Base-by-base conservation (phyloP, 2,888 invertebrate genomes). In the Clistopyga incitator region DNA sequence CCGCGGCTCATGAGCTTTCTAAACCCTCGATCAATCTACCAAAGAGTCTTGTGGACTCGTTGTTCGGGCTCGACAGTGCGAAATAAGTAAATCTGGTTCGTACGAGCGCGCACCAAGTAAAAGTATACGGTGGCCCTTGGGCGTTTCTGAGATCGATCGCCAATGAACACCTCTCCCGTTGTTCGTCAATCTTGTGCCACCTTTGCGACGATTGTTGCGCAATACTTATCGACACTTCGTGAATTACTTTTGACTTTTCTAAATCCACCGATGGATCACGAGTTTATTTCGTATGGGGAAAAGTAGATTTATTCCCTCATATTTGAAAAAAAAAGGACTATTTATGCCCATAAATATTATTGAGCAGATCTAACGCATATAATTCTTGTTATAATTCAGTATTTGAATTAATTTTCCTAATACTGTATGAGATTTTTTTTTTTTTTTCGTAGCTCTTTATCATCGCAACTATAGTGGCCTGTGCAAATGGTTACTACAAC, bases 401-500 rank as follows among this genome's bases (percentile, higher is more conserved):
- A 0, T 50, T 3, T 2, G 3, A 18, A n/a, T n/a, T 3, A 3
- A 56, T 23, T 56, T 23, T 23, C 23, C 20, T 13, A 59, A 15
- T 59, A 61, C n/a, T 15, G 15, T 15, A 8, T 4, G 34, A 61
- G 6, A 38, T 42, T 10, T n/a, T 64, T n/a, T 38, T 56, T n/a
- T 38, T n/a, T 18, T 65, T 72, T 68, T 45, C 70, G 3, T 68
- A 86, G 86, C 50, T 84, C 47, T 77, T 75, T 13, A 78, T 81
- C n/a, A 50, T 83, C 59, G 83, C 81, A 3, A 70, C 78, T 64
- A 65, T 84, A 13, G 54, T 82, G 72, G 86, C 83, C 25, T 61
- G 67, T 38, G 80, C 84, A 8, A 82, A 84, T 18, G 86, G 79
- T 10, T 86, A 85, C 78, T 82, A 83, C 79, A 84, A 80, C 64